Evolutionary conservation across 2,888 invertebrate species (phyloP).

Genomic region (Amphimallon solstitiale): DNA sequence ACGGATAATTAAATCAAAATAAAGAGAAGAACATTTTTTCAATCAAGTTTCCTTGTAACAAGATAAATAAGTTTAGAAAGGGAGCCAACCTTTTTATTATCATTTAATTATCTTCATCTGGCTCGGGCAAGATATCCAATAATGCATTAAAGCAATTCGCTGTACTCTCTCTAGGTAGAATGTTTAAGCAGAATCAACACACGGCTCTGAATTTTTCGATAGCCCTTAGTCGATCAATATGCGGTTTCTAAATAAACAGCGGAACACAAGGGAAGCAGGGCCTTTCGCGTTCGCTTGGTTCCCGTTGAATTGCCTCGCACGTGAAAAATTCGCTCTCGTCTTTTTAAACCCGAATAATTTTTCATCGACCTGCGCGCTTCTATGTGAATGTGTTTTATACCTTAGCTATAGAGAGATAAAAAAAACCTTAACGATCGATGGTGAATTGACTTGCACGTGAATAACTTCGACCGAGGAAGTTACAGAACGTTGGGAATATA

Average conservation of each 20-base stretch:
- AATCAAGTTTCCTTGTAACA: too few relatives aligned
- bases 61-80: too few relatives aligned
- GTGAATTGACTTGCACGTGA: constrained; percentile 13
- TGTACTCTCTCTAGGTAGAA: too few relatives aligned
- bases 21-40: too few relatives aligned
- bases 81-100: too few relatives aligned
- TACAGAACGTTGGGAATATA: neutral
- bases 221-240: constrained; percentile 12
- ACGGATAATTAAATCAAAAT: too few relatives aligned
- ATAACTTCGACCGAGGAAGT: neutral
- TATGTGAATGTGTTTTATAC: neutral
- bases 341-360: constrained; percentile 23
- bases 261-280: constrained; percentile 4
- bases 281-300: constrained; percentile 1
- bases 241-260: constrained; percentile 21
- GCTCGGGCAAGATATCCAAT: too few relatives aligned
- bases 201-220: neutral
- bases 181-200: neutral
- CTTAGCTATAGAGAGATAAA: neutral
- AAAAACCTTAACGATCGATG: constrained; percentile 3
- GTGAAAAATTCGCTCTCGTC: constrained; percentile 20
- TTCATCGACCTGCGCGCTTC: constrained; percentile 1
- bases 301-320: neutral
- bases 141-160: too few relatives aligned
- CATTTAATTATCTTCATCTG: too few relatives aligned